phyloP scores from a whole-genome alignment of 2,797 vertebrate genomes.

The Chiloscyllium punctatum region DNA sequence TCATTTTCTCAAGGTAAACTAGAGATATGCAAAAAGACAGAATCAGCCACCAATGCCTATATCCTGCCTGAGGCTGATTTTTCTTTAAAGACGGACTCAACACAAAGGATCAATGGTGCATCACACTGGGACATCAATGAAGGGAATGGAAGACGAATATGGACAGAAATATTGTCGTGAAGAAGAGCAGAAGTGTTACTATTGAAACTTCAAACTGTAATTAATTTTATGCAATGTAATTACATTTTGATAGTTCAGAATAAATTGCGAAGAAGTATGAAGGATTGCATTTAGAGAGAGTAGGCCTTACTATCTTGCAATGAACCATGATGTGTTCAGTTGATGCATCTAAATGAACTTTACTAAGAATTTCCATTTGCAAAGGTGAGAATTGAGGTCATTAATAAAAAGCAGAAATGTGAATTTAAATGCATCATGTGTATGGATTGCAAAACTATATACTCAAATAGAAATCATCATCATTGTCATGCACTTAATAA shows the following conservation, averaged over 20 bases:
- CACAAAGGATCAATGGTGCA: neutral
- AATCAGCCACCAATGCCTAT: too few relatives aligned
- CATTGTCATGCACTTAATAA: constrained; percentile 26
- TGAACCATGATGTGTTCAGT: neutral
- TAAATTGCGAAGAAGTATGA: neutral
- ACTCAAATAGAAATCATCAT: constrained; percentile 23
- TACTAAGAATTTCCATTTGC: neutral
- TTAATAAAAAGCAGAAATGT: constrained; percentile 22
- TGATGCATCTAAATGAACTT: constrained; percentile 11
- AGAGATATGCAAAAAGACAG: neutral
- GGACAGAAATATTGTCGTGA: neutral
- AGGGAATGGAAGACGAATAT: neutral
- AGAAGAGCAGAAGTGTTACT: neutral
- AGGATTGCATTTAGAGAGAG: constrained; percentile 30
- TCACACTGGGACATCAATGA: neutral
- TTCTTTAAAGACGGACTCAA: neutral
- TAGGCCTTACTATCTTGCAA: constrained; percentile 1
- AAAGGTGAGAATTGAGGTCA: constrained; percentile 24
- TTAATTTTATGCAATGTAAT: neutral
- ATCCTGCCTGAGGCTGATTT: neutral
- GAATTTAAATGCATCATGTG: constrained; percentile 31
- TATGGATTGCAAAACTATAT: constrained; percentile 26
- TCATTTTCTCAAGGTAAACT: neutral
- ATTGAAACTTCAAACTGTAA: neutral
- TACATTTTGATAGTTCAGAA: neutral